Evolutionary conservation across 2,113 vertebrate genomes (phyloP).

Genomic region (Poicephalus meyeri): DNA sequence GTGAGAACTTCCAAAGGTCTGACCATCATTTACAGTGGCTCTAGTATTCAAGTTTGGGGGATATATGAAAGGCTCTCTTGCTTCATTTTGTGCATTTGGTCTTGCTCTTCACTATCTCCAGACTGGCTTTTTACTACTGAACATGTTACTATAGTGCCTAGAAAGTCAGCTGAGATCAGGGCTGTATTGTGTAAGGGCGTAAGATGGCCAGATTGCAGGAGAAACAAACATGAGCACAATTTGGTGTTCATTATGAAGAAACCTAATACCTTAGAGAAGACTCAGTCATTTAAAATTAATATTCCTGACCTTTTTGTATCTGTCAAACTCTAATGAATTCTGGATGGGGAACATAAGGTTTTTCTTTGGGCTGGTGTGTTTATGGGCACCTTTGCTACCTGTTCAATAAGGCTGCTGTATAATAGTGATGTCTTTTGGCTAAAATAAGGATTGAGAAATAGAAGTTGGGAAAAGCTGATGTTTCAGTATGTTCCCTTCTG

Average conservation of each 20-base stretch:
- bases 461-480: not conserved
- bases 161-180: not conserved
- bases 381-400: not conserved
- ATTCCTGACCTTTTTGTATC: not conserved
- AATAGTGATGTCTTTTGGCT: not conserved
- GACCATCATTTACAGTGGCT: not conserved
- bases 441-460: slow-evolving; percentile 5
- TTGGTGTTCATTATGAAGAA: not conserved
- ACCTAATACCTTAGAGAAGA: not conserved
- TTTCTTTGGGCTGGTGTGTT: not conserved
- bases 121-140: not conserved
- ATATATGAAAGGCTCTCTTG: not conserved
- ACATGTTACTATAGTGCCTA: accelerated
- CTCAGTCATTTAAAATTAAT: not conserved
- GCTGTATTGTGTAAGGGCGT: not conserved
- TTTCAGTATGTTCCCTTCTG: not conserved
- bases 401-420: not conserved
- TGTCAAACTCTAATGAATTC: not conserved
- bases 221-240: not conserved
- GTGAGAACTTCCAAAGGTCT: slow-evolving; percentile 65
- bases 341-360: not conserved
- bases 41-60: not conserved
- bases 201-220: not conserved
- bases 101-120: not conserved
- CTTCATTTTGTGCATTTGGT: not conserved